Evolutionary conservation across 1,140 invertebrate genomes (phyloP).

Genomic region (Amphibalanus amphitrite): DNA sequence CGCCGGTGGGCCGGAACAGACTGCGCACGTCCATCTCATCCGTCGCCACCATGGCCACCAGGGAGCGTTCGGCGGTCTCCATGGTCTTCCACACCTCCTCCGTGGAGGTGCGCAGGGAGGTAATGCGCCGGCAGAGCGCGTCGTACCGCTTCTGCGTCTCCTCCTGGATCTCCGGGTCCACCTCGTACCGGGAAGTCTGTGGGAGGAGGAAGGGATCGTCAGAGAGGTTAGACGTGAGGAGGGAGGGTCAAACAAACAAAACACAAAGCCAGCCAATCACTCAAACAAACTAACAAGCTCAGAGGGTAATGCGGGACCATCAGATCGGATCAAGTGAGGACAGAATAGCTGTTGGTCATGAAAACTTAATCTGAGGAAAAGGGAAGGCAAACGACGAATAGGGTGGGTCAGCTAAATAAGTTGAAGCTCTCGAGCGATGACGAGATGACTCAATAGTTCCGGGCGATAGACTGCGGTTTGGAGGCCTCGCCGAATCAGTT

Average conservation of each 20-base stretch:
- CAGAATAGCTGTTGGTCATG: too few species aligned
- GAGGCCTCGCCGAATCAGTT: too few species aligned
- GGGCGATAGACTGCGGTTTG: too few species aligned
- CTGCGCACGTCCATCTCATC: constrained; percentile 58
- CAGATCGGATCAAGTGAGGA: too few species aligned
- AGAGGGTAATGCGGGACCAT: too few species aligned
- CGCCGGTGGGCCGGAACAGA: constrained; percentile 31
- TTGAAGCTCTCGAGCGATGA: too few species aligned
- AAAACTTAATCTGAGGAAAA: too few species aligned
- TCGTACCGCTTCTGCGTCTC: constrained; percentile 65
- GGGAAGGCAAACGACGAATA: too few species aligned
- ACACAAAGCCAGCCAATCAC: constrained; percentile 18
- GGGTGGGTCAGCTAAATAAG: too few species aligned
- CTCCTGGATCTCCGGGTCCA: constrained; percentile 33
- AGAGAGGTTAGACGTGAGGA: neutral
- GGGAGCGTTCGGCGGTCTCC: constrained; percentile 74
- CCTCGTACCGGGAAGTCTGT: constrained; percentile 12
- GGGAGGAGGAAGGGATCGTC: constrained; percentile 1
- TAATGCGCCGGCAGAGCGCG: constrained; percentile 61
- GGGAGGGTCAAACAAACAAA: constrained; percentile 9
- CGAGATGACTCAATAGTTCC: too few species aligned
- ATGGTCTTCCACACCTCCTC: constrained; percentile 92
- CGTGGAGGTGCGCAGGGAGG: constrained; percentile 63
- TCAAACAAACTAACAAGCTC: too few species aligned
- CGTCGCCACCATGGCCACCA: constrained; percentile 62